Conservation (phyloP, 2,797 vertebrate species). For the Heterohyrax brucei region DNA sequence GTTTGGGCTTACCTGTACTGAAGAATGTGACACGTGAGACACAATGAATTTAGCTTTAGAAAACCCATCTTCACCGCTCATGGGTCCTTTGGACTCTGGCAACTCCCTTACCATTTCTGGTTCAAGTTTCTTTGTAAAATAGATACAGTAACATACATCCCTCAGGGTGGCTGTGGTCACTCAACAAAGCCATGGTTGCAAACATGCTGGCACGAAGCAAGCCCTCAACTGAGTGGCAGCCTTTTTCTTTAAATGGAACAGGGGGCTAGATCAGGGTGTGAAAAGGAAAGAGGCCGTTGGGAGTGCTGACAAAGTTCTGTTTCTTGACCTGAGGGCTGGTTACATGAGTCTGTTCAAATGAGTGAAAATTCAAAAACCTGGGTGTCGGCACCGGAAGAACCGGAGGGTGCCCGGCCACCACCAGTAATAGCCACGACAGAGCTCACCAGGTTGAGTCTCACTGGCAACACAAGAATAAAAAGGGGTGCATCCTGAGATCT, state of each 20-base stretch:
- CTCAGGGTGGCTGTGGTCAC: neutral
- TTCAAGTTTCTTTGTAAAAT: neutral
- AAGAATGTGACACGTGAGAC: neutral
- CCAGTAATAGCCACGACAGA: too few relatives aligned
- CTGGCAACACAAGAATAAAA: too few relatives aligned
- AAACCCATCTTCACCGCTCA: neutral
- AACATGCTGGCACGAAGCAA: neutral
- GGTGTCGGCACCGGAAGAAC: too few relatives aligned
- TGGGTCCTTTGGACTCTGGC: neutral
- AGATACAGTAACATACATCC: neutral
- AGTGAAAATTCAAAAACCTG: neutral
- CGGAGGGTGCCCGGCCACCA: too few relatives aligned
- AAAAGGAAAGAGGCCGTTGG: neutral
- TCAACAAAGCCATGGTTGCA: neutral
- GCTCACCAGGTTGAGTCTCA: too few relatives aligned
- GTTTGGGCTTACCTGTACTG: too few relatives aligned
- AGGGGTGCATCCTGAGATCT: too few relatives aligned
- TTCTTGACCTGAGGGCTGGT: neutral
- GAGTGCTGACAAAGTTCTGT: neutral
- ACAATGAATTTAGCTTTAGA: neutral
- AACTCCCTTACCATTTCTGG: neutral
- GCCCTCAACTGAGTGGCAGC: neutral
- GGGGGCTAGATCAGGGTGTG: neutral
- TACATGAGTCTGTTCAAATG: neutral
- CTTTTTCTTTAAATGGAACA: neutral